phyloP scores from a whole-genome alignment of 2,113 vertebrate genomes.

The Phrynocephalus versicolor region DNA sequence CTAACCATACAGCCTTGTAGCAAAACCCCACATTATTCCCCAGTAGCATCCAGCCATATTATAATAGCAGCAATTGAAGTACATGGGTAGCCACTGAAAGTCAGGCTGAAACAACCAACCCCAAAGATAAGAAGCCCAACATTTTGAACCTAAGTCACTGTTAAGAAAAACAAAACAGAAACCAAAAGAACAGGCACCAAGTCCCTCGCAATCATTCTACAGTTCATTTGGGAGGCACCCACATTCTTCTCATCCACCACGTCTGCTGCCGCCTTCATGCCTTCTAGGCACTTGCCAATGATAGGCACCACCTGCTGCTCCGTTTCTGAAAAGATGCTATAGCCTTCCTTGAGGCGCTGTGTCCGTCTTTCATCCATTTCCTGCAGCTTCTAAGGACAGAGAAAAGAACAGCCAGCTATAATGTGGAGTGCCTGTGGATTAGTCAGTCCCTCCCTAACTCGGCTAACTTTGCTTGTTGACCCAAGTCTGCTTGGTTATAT shows the following conservation, averaged over 20 bases:
- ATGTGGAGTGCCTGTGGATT: not conserved
- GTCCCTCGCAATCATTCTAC: not conserved
- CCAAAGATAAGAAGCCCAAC: not conserved
- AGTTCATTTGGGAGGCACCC: slow-evolving; percentile 46
- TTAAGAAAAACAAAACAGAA: not conserved
- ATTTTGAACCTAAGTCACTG: not conserved
- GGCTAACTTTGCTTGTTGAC: too few species aligned
- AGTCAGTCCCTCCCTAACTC: not conserved
- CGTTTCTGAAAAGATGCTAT: slow-evolving; percentile 81
- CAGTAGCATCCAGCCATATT: too few species aligned
- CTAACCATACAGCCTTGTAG: not conserved
- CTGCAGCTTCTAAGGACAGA: slow-evolving; percentile 80
- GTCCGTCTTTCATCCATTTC: slow-evolving; percentile 86
- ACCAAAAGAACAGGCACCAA: not conserved
- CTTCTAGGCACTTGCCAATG: slow-evolving; percentile 90
- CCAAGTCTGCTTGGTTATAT: not conserved
- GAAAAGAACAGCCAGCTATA: not conserved
- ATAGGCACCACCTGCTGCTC: slow-evolving; percentile 89
- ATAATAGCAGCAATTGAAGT: not conserved
- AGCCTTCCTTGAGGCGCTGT: slow-evolving; percentile 79
- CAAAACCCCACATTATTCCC: not conserved
- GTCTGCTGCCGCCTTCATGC: slow-evolving; percentile 84
- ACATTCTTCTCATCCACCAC: slow-evolving; percentile 85
- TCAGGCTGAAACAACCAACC: not conserved
- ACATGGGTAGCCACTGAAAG: not conserved